A percentile compares a stretch with the other conserved stretches of the same genome.
Evolutionary conservation across 1,140 invertebrate genomes (phyloP).

Genomic region (Neelides sp.): DNA sequence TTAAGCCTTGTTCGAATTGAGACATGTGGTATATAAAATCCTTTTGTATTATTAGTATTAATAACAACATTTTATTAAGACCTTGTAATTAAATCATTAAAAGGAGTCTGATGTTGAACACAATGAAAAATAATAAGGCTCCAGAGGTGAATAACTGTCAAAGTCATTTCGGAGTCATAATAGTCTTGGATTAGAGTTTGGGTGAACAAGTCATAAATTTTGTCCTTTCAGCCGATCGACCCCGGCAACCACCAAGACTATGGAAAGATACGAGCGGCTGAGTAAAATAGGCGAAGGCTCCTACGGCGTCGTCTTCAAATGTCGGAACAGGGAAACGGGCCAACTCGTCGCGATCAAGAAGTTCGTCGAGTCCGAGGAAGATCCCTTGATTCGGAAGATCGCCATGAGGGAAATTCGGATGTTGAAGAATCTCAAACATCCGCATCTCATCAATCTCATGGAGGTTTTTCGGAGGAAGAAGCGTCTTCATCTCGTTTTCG

Average conservation of each 20-base stretch:
- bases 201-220: too few relatives aligned
- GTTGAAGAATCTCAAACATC: constrained; percentile 97
- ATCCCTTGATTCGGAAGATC: constrained; percentile 95
- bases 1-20: too few relatives aligned
- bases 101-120: too few relatives aligned
- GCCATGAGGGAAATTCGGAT: constrained; percentile 93
- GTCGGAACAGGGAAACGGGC: constrained; percentile 87
- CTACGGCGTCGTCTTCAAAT: constrained; percentile 98
- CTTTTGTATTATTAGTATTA: too few relatives aligned
- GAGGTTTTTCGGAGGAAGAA: constrained; percentile 96
- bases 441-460: constrained; percentile 90
- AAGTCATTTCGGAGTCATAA: too few relatives aligned
- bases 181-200: too few relatives aligned
- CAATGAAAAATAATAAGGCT: too few relatives aligned
- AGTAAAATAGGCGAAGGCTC: constrained; percentile 94
- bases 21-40: too few relatives aligned
- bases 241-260: constrained; percentile 70
- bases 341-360: constrained; percentile 97
- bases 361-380: constrained; percentile 97
- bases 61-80: too few relatives aligned
- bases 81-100: too few relatives aligned
- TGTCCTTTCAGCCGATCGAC: constrained; percentile 49
- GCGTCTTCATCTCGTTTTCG: constrained; percentile 94
- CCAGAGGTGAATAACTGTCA: too few relatives aligned
- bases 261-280: constrained; percentile 97